Evolutionary conservation across 2,888 invertebrate species (phyloP), one percentile per base, ranked within the genome.

Genomic region (Mechanitis messenoides): DNA sequence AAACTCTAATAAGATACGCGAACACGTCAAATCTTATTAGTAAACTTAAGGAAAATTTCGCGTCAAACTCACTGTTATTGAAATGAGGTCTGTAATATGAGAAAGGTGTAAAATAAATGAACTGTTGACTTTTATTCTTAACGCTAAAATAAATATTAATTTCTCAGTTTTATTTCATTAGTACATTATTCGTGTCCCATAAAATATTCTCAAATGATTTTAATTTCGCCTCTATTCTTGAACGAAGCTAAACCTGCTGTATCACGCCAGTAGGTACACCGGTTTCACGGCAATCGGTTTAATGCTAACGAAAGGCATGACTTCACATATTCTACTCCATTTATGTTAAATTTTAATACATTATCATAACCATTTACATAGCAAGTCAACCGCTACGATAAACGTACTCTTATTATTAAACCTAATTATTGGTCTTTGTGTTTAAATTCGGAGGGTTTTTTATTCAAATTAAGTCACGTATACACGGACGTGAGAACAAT

Each of bases 341-440:
- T 88, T 85, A 84, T 81, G 83, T 84, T 82, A 80, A 81, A 83
- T 78, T 80, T 76, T 72, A 74, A 73, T 74, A 80, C 74, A 87
- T 87, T 88, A 87, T 83, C 86, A 88, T 87, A 87, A 79, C 79
- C 78, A 87, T 87, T 87, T 85, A 84, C 87, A 88, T 88, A 86
- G 80, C 76, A 72, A 74, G 74, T 73, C 72, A 75, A 75, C 81
- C 76, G 76, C 81, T 77, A 76, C 78, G 77, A 81, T 84, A 82
- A 80, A 79, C 74, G 77, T 71, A 76, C 72, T 78, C 79, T 82
- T 83, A 84, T 82, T 84, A 88, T 85, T 76, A 80, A 74, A 81
- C 81, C 84, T 86, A 88, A 87, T 89, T 88, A 87, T 87, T 85
- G 77, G 78, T 81, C 87, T 86, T 88, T 89, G 87, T 87, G 84